These are phyloP conservation scores for Dysdera silvatica DNA, from an alignment of 1,140 invertebrate species.

Conservation along the genomic window DNA sequence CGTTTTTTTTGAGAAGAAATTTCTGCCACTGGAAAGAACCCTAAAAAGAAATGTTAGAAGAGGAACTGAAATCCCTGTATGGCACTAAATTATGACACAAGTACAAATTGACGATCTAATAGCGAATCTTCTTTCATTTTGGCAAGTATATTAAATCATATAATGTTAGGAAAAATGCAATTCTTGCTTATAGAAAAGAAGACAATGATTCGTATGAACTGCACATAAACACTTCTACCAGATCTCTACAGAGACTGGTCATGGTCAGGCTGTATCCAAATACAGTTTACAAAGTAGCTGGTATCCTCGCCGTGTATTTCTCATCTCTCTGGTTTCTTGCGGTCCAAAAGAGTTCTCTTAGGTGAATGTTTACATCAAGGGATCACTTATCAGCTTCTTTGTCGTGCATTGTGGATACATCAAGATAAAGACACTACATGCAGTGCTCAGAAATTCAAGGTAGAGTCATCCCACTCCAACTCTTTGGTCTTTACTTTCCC, in stretches of 20 bases:
- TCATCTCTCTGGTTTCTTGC: not conserved
- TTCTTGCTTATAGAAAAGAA: too few species aligned
- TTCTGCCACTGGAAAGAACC: too few species aligned
- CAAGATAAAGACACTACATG: not conserved
- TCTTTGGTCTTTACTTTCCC: constrained; percentile 44
- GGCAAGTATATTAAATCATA: too few species aligned
- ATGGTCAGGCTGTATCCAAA: constrained; percentile 19
- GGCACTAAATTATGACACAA: constrained; percentile 31
- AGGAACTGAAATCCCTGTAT: constrained; percentile 28
- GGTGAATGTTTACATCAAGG: not conserved
- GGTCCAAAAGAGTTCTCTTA: constrained; percentile 16
- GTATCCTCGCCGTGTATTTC: constrained; percentile 8
- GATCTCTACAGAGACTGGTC: constrained; percentile 10
- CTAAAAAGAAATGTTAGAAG: too few species aligned
- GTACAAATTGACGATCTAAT: constrained; percentile 30
- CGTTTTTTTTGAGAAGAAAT: too few species aligned
- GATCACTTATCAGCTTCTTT: constrained; percentile 22
- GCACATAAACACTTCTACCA: too few species aligned
- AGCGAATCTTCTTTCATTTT: constrained; percentile 27
- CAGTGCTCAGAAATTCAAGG: constrained; percentile 48
- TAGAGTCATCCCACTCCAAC: constrained; percentile 60
- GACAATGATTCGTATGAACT: too few species aligned
- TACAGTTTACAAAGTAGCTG: constrained; percentile 29
- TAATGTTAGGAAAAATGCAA: too few species aligned
- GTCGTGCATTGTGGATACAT: constrained; percentile 28